Evolutionary conservation across 2,113 vertebrate genomes (phyloP).

Genomic region (Cnemophilus loriae): DNA sequence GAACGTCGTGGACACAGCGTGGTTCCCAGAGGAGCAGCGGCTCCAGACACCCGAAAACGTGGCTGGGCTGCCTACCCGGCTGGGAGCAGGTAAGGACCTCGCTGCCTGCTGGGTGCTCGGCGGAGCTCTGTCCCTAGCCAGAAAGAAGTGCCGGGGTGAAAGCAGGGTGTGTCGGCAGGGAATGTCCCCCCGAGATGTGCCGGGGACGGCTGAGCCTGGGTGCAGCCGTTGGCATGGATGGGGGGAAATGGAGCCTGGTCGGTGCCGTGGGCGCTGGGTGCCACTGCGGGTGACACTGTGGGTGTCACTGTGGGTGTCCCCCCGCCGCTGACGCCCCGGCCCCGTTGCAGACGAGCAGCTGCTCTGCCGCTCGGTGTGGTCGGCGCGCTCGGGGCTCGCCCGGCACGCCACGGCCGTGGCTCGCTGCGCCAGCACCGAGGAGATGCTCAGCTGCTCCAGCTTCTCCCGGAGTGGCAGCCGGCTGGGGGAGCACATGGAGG

Average conservation of each 20-base stretch:
- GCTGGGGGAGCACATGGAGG: conserved; percentile 76
- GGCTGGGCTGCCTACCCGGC: conserved; percentile 63
- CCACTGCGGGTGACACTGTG: rapidly evolving
- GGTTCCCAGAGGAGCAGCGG: conserved; percentile 74
- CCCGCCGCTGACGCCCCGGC: rapidly evolving
- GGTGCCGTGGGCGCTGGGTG: rapidly evolving
- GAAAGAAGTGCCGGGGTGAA: not conserved
- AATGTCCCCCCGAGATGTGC: no score
- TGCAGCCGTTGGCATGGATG: rapidly evolving
- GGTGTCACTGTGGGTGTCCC: not conserved
- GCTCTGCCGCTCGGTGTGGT: conserved; percentile 87
- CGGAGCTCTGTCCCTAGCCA: not conserved
- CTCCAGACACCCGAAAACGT: conserved; percentile 79
- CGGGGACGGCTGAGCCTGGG: rapidly evolving
- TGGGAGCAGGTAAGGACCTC: conserved; percentile 10
- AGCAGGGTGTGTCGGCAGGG: rapidly evolving
- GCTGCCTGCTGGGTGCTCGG: rapidly evolving
- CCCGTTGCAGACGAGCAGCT: conserved; percentile 63
- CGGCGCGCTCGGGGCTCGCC: conserved; percentile 66
- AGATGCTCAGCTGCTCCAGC: conserved; percentile 79
- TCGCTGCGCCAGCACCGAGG: conserved; percentile 72
- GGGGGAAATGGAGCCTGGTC: not conserved
- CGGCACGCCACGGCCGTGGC: conserved; percentile 4
- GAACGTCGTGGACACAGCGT: conserved; percentile 60
- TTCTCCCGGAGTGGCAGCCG: conserved; percentile 59